phyloP scores from a whole-genome alignment of 2,797 vertebrate species.

The Danionella dracula region DNA sequence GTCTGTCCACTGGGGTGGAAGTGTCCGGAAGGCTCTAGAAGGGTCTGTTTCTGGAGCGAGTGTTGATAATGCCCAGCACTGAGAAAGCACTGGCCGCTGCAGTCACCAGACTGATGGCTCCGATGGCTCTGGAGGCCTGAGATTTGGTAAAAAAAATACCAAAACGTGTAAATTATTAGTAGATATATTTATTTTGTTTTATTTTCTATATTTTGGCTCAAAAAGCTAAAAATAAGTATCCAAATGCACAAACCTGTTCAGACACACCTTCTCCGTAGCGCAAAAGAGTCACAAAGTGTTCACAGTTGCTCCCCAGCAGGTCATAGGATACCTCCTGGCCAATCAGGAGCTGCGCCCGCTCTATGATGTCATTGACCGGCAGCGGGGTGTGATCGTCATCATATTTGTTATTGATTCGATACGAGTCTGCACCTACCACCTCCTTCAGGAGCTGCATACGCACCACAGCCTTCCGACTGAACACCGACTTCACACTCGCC shows the following conservation, averaged over 20 bases:
- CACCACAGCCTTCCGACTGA: conserved; percentile 83
- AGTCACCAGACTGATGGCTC: conserved; percentile 73
- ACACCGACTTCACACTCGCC: conserved; percentile 80
- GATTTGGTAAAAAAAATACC: neutral
- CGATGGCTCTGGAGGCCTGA: conserved; percentile 72
- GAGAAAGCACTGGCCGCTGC: conserved; percentile 76
- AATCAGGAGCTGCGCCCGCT: conserved; percentile 71
- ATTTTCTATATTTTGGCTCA: too few species aligned
- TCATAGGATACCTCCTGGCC: conserved; percentile 83
- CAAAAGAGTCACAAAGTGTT: conserved; percentile 90
- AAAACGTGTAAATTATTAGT: too few species aligned
- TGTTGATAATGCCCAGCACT: conserved; percentile 73
- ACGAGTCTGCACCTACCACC: conserved; percentile 78
- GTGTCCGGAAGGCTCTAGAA: conserved; percentile 53
- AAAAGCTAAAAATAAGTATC: too few species aligned
- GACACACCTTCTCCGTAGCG: conserved; percentile 86
- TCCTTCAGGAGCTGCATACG: conserved; percentile 91
- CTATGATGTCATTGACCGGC: conserved; percentile 78
- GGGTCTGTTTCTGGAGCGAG: conserved; percentile 72
- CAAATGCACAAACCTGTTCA: conserved; percentile 72
- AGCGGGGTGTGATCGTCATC: conserved; percentile 74
- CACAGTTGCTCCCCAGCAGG: conserved; percentile 85
- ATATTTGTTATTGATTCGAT: conserved; percentile 89
- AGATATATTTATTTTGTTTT: too few species aligned
- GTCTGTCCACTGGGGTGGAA: too few species aligned